These are phyloP conservation scores for Copidosoma aretas DNA, from an alignment of 2,888 invertebrate genomes.

Conservation along the genomic window DNA sequence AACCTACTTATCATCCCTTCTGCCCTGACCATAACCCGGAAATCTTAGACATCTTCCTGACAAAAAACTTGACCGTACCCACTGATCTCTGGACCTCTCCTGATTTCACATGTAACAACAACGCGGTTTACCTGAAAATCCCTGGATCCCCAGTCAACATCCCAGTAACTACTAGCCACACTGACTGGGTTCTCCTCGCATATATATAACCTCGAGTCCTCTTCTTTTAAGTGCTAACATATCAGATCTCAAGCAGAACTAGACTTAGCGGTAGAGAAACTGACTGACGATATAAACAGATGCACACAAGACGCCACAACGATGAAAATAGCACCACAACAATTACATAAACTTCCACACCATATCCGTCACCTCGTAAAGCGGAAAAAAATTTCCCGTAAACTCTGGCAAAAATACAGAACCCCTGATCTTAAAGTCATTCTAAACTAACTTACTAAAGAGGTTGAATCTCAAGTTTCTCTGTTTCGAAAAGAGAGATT, in stretches of 20 bases:
- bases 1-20: not conserved
- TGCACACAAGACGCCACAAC: too few relatives aligned
- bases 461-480: too few relatives aligned
- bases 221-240: not conserved
- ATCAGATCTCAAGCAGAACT: not conserved
- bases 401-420: too few relatives aligned
- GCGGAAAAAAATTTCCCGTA: too few relatives aligned
- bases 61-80: not conserved
- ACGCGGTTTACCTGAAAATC: not conserved
- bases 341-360: too few relatives aligned
- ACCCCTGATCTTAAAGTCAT: too few relatives aligned
- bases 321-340: too few relatives aligned
- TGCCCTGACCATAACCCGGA: not conserved
- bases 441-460: too few relatives aligned
- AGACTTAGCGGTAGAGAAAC: not conserved
- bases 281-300: not conserved
- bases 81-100: not conserved
- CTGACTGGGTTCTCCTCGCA: too few relatives aligned
- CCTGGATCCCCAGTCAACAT: not conserved
- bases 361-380: too few relatives aligned
- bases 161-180: too few relatives aligned
- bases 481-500: too few relatives aligned
- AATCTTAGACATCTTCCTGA: conserved; percentile 12
- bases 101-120: conserved; percentile 12
- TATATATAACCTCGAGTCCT: not conserved